Conservation (phyloP, 2,888 invertebrate genomes). For the Tridacna crocea region DNA sequence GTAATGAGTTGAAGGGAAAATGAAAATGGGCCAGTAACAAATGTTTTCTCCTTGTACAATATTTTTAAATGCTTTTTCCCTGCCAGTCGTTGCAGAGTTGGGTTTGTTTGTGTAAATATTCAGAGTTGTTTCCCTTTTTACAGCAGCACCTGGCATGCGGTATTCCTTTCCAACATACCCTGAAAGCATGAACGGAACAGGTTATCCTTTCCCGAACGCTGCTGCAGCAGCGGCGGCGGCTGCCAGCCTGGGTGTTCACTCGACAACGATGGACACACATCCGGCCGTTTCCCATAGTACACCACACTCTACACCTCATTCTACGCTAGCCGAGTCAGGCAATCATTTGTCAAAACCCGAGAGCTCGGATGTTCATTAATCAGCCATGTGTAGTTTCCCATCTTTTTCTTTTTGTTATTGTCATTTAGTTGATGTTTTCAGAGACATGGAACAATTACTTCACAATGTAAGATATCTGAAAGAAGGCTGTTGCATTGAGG, state of each 20-base stretch:
- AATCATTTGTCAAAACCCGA: slow-evolving; percentile 78
- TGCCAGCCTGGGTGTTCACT: slow-evolving; percentile 76
- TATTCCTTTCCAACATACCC: slow-evolving; percentile 70
- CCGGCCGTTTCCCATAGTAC: slow-evolving; percentile 75
- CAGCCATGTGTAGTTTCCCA: not conserved
- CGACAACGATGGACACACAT: slow-evolving; percentile 78
- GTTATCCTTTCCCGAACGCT: slow-evolving; percentile 76
- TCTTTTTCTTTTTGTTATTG: slow-evolving; percentile 8
- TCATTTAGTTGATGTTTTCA: slow-evolving; percentile 10
- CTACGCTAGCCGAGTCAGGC: slow-evolving; percentile 75
- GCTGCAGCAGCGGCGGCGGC: slow-evolving; percentile 75
- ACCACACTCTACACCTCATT: slow-evolving; percentile 76
- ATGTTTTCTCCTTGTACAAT: too few relatives aligned
- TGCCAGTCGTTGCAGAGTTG: too few relatives aligned
- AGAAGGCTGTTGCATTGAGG: not conserved
- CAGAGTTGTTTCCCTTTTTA: not conserved
- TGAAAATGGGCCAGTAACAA: too few relatives aligned
- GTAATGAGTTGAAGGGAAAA: too few relatives aligned
- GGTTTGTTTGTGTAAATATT: too few relatives aligned
- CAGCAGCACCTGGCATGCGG: slow-evolving; percentile 67
- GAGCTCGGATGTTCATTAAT: slow-evolving; percentile 67
- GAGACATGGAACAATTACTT: slow-evolving; percentile 1
- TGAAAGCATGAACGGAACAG: slow-evolving; percentile 79
- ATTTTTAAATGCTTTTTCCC: too few relatives aligned
- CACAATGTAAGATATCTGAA: not conserved